Evolutionary conservation across 2,113 vertebrate genomes (phyloP), one percentile per base, ranked within the genome.

Genomic region (Haemorhous mexicanus): DNA sequence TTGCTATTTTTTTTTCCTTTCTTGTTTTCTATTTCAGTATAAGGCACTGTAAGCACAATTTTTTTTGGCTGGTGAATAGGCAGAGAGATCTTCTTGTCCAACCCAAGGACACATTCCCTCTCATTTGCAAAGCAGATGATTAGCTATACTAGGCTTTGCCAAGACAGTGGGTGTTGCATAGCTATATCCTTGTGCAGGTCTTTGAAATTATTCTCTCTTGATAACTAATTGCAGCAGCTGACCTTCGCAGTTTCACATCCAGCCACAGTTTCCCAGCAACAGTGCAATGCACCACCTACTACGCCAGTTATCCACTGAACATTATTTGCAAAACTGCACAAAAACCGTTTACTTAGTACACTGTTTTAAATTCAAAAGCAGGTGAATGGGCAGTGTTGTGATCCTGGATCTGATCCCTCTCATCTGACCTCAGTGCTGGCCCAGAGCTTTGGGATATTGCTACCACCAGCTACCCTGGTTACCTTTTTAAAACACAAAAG

Each of bases 191-290:
- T 39, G 17, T 37, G 28, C 46, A 76, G 21, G 49, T 90, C 88
- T 89, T 92, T 92, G 82, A 84, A 94, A 95, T 86, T 59, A 85
- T 59, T 78, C 26, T 90, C 44, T 37, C 63, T 74, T 87, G 56
- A 78, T 53, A 91, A 76, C n/a, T 82, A 83, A 87, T 52, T 74
- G 47, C 35, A 76, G 62, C n/a, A 50, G 66, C 32, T 89, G 68
- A 79, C 64, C 55, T 94, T 90, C 44, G 15, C 66, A 35, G 32
- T 75, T 79, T 83, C 59, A n/a, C 43, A 86, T 78, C 52, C 55
- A 63, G 22, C 27, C 39, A 46, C n/a, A 83, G 78, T 76, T 90
- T 83, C 88, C 5, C 13, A 80, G 69, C 78, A 85, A 35, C 39
- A 39, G 33, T 19, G n/a, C 35, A 68, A 61, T 16, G 39, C 20